Evolutionary conservation across 2,888 invertebrate genomes (phyloP).

Genomic region (Pachliopta kotzebuea): DNA sequence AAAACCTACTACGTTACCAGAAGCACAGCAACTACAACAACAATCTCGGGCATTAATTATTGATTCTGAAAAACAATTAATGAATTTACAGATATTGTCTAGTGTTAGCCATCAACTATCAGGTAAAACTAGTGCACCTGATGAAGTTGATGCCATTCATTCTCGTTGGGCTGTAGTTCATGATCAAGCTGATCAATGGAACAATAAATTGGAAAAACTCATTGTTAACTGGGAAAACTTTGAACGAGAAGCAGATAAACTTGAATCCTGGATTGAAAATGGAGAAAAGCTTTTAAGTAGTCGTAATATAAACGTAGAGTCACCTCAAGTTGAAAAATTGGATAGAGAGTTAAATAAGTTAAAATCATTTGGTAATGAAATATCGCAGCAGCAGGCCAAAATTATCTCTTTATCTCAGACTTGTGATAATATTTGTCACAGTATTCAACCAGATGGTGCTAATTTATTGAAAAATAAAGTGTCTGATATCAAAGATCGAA

Average conservation of each 20-base stretch:
- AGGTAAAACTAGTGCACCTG: constrained; percentile 87
- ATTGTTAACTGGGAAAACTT: constrained; percentile 91
- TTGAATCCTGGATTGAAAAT: constrained; percentile 88
- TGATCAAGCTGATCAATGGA: constrained; percentile 88
- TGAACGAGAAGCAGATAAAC: constrained; percentile 86
- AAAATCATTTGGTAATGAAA: constrained; percentile 91
- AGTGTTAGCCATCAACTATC: constrained; percentile 87
- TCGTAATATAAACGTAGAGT: constrained; percentile 82
- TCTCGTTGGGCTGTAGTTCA: constrained; percentile 93
- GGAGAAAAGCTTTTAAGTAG: constrained; percentile 82
- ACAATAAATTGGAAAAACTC: constrained; percentile 88
- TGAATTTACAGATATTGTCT: constrained; percentile 86
- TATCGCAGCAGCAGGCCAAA: constrained; percentile 92
- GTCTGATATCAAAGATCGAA: constrained; percentile 86
- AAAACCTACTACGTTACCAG: constrained; percentile 88
- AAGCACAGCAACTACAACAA: constrained; percentile 89
- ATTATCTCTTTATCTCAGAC: constrained; percentile 89
- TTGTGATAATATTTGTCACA: constrained; percentile 89
- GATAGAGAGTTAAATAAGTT: constrained; percentile 88
- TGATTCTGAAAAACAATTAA: constrained; percentile 88
- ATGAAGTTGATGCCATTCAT: constrained; percentile 91
- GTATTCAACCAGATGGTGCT: constrained; percentile 89
- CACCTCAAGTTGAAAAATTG: constrained; percentile 87
- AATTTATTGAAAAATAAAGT: constrained; percentile 86
- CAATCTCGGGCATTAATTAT: constrained; percentile 86